These are phyloP conservation scores for Aphis craccivora DNA, from an alignment of 1,140 invertebrate genomes.

Conservation along the genomic window DNA sequence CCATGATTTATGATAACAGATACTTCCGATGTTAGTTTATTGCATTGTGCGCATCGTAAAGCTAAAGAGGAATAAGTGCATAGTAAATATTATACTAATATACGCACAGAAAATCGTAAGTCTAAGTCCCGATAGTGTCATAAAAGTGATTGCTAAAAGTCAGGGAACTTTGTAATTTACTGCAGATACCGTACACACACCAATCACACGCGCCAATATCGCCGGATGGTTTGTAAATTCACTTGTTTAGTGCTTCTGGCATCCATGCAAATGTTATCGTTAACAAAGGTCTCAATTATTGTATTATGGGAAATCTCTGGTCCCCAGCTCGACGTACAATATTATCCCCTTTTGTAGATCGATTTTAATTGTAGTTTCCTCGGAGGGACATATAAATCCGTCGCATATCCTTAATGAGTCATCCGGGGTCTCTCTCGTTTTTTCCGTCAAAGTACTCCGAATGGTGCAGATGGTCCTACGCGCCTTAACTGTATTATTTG, in stretches of 20 bases:
- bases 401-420: conserved; percentile 15
- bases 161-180: background rate
- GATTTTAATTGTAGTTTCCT: conserved; percentile 35
- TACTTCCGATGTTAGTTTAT: background rate
- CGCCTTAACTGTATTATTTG: background rate
- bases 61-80: background rate
- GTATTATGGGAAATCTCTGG: conserved; percentile 17
- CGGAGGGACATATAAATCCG: conserved; percentile 30
- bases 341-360: conserved; percentile 7
- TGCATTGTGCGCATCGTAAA: background rate
- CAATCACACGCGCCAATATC: background rate
- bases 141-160: conserved; percentile 3
- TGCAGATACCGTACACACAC: background rate
- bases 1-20: background rate
- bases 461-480: background rate
- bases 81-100: background rate
- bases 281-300: background rate
- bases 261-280: background rate
- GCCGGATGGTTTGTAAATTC: background rate
- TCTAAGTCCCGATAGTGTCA: background rate
- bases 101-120: background rate
- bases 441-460: background rate
- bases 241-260: background rate
- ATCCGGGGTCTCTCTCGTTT: background rate
- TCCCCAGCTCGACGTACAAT: background rate